phyloP scores from a whole-genome alignment of 2,113 vertebrate genomes.

The Nycticryphes semicollaris region DNA sequence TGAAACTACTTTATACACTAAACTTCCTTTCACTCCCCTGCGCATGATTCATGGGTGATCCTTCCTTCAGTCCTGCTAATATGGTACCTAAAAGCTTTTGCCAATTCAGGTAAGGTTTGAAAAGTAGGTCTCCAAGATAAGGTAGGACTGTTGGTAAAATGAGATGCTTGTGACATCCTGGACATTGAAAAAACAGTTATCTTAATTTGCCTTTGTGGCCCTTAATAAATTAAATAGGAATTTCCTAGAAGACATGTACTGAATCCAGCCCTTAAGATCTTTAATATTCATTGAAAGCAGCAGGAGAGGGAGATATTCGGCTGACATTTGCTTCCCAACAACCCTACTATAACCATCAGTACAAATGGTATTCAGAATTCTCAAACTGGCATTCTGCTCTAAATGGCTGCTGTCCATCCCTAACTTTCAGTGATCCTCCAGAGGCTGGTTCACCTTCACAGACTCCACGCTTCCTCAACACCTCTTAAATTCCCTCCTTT shows the following conservation, averaged over 20 bases:
- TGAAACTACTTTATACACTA: not conserved
- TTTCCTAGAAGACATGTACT: not conserved
- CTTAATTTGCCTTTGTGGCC: not conserved
- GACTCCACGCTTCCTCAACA: not conserved
- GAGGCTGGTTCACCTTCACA: not conserved
- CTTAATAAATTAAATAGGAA: not conserved
- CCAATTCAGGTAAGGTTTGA: not conserved
- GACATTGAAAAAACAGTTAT: not conserved
- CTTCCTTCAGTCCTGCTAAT: not conserved
- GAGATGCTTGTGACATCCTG: fast-evolving
- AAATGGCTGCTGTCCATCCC: not conserved
- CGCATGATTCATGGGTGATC: not conserved
- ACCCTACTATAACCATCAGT: no score
- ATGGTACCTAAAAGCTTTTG: not conserved
- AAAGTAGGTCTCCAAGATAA: not conserved
- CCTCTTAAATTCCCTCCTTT: not conserved
- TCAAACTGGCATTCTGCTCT: not conserved
- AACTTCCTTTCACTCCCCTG: not conserved
- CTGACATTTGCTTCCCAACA: not conserved
- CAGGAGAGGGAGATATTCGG: not conserved
- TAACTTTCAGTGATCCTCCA: not conserved
- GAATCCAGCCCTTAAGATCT: not conserved
- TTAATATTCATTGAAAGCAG: not conserved
- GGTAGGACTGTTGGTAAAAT: not conserved
- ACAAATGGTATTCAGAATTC: not conserved